Evolutionary conservation across 2,113 vertebrate genomes (phyloP), one percentile per base, ranked within the genome.

Genomic region (Cinclus mexicanus): DNA sequence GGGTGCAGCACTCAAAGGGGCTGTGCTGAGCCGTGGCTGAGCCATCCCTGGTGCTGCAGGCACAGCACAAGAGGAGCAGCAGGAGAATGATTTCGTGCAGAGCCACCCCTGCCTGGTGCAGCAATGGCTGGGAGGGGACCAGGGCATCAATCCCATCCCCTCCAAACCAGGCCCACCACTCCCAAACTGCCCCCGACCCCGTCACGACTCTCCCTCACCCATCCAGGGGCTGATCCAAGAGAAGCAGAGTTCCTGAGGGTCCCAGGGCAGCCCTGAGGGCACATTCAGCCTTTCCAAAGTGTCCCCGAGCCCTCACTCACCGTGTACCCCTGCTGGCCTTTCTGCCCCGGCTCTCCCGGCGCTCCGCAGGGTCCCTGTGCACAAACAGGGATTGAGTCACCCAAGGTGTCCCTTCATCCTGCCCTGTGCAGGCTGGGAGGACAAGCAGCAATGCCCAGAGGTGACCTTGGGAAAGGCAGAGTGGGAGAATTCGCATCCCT

Each of bases 301-400:
- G 5, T 56, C 10, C 74, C 60, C 2, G 2, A 18, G 24, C 47
- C 85, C 64, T 14, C 57, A 79, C 96, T 97, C 93, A 99, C 99
- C 98, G 82, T 96, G 79, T 98, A 97, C 23, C 99, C 99, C 29
- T 41, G 69, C 33, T 24, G 96, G 39, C 98, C 99, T 21, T 98
- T 97, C 50, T n/a, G 76, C 16, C 99, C 99, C 3, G 96, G 97
- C 24, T 97, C 84, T 39, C 99, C 99, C 1, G 98, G 96, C 20
- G 98, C 97, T 64, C 99, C 99, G 1, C 96, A 77, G 35, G 95
- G 97, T 29, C 99, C 99, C 99, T 99, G 81, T 10, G 9, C n/a
- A 82, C 81, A 86, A 61, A 96, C 14, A 29, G 17, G 47, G 28
- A 28, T 1, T 0, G 2, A 35, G 35, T 57, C 76, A 90, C 18